Evolutionary conservation across 2,888 invertebrate species (phyloP).

Genomic region (Poecilobothrus nobilitatus): DNA sequence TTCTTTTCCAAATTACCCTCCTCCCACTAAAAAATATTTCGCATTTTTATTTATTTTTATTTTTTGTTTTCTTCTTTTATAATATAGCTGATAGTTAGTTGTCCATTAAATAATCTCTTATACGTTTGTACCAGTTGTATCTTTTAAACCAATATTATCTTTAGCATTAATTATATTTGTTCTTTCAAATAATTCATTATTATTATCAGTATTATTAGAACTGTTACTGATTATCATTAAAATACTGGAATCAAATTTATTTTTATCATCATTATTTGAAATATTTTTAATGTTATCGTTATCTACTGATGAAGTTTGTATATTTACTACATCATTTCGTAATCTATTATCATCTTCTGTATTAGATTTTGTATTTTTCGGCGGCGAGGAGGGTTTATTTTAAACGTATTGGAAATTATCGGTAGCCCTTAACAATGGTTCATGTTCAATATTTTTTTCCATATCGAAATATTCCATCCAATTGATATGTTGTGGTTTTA

Average conservation of each 20-base stretch:
- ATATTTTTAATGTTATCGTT: no score
- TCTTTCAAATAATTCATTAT: neutral
- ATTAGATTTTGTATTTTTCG: neutral
- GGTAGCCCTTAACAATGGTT: slow-evolving; percentile 55
- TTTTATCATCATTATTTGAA: neutral
- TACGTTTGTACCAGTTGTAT: neutral
- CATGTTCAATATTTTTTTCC: slow-evolving; percentile 56
- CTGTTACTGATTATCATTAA: no score
- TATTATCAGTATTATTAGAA: neutral
- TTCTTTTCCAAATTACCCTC: neutral
- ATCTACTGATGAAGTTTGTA: neutral
- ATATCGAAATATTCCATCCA: slow-evolving; percentile 64
- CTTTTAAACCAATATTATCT: neutral
- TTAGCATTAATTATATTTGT: neutral
- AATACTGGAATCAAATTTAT: neutral
- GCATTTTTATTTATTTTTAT: neutral
- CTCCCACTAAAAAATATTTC: neutral
- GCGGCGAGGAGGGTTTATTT: slow-evolving; percentile 21
- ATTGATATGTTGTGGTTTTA: slow-evolving; percentile 63
- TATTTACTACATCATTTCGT: neutral
- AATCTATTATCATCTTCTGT: neutral
- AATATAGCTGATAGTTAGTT: no score
- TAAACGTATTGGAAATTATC: slow-evolving; percentile 66
- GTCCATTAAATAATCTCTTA: neutral
- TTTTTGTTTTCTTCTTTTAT: neutral